These are phyloP conservation scores for Lacerta agilis DNA, from an alignment of 2,797 vertebrate species.

Conservation along the genomic window DNA sequence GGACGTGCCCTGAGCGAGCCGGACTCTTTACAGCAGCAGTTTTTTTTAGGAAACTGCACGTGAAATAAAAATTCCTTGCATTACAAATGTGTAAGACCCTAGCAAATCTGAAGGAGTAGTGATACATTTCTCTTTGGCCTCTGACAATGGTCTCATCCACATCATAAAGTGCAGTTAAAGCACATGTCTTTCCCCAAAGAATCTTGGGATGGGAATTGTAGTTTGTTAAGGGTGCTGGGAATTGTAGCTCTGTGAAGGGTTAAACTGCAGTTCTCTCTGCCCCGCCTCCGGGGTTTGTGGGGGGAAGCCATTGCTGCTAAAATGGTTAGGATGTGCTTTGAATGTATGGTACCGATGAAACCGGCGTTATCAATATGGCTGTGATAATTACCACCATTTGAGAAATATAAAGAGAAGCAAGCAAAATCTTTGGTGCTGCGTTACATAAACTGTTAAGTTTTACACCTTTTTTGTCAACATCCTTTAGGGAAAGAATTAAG, in stretches of 20 bases:
- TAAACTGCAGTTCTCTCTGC: no score
- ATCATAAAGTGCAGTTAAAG: no score
- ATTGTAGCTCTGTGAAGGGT: no score
- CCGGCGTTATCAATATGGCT: neutral
- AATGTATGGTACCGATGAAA: no score
- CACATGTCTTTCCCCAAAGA: no score
- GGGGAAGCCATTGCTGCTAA: no score
- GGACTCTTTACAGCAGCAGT: neutral
- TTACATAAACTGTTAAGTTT: neutral
- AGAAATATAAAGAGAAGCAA: slow-evolving; percentile 28
- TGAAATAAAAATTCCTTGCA: neutral
- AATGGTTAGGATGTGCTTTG: no score
- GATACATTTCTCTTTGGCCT: neutral
- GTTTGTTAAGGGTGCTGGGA: no score
- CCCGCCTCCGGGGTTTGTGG: no score
- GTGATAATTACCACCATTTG: slow-evolving; percentile 36
- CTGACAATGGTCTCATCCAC: neutral
- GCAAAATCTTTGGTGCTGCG: neutral
- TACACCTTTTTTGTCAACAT: neutral
- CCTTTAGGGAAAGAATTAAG: slow-evolving; percentile 22
- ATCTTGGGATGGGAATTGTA: no score
- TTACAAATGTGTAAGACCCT: neutral
- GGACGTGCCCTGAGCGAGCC: neutral
- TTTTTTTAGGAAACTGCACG: slow-evolving; percentile 33
- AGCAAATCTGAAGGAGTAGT: neutral